Evolutionary conservation across 1,140 invertebrate species (phyloP).

Genomic region (Ostrea denselamellosa): DNA sequence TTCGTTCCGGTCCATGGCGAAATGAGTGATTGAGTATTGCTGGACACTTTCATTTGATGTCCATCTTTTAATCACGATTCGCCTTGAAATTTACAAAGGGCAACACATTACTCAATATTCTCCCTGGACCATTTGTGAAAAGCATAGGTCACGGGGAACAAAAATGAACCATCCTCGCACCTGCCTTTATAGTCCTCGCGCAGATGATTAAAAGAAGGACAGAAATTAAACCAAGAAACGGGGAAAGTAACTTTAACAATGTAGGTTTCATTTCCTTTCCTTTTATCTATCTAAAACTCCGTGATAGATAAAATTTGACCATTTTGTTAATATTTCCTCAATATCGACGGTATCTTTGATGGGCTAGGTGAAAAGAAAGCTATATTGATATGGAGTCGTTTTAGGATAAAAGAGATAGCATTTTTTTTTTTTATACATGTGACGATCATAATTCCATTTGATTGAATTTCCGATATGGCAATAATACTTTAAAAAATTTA

Average conservation of each 20-base stretch:
- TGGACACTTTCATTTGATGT: constrained; percentile 26
- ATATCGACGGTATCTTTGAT: constrained; percentile 20
- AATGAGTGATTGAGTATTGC: constrained; percentile 21
- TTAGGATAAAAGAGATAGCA: background rate
- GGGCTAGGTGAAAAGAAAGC: background rate
- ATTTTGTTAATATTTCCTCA: constrained; percentile 11
- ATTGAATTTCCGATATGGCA: constrained; percentile 49
- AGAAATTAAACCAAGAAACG: background rate
- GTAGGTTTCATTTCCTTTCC: constrained; percentile 20
- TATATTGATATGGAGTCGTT: background rate
- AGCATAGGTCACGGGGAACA: constrained; percentile 25
- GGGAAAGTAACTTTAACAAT: constrained; percentile 6
- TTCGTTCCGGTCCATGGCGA: background rate
- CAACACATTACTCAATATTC: constrained; percentile 20
- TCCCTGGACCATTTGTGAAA: background rate
- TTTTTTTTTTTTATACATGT: background rate
- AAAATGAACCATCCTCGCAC: background rate
- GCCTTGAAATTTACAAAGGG: constrained; percentile 36
- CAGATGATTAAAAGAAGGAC: constrained; percentile 21
- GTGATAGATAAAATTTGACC: background rate
- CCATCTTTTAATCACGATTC: constrained; percentile 35
- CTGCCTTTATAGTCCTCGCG: background rate
- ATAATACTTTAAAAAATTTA: constrained; percentile 59
- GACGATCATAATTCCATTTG: constrained; percentile 25
- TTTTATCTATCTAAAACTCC: constrained; percentile 2